A percentile compares a stretch with the other conserved stretches of the same genome.
Evolutionary conservation across 2,888 invertebrate genomes (phyloP).

Genomic region (Trichopoda pennipes): DNA sequence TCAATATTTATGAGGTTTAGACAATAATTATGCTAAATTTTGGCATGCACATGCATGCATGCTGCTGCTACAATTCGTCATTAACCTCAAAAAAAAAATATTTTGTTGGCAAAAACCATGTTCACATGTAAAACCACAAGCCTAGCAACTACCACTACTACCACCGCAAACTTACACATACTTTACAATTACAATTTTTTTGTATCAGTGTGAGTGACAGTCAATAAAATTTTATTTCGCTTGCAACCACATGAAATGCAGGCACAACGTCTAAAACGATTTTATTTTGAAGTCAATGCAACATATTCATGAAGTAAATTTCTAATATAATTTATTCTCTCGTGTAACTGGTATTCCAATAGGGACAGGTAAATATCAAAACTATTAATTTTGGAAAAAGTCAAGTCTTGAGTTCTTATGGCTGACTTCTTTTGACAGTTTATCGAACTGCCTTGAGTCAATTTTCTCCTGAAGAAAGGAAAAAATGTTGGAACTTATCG

Average conservation of each 20-base stretch:
- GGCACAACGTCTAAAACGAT: not conserved
- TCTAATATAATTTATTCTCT: no score
- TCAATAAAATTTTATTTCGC: slow-evolving; percentile 47
- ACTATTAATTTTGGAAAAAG: no score
- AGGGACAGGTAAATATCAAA: no score
- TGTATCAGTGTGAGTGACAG: slow-evolving; percentile 33
- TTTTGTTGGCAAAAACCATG: not conserved
- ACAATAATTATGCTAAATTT: no score
- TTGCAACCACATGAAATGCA: slow-evolving; percentile 41
- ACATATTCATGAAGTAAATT: not conserved
- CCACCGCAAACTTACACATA: not conserved
- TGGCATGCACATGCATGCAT: no score
- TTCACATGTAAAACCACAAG: not conserved
- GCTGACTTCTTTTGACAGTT: no score
- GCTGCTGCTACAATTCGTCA: not conserved
- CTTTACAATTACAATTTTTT: not conserved
- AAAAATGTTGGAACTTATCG: no score
- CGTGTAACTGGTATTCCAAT: no score
- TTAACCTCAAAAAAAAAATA: not conserved
- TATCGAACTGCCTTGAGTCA: no score
- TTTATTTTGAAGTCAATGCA: not conserved
- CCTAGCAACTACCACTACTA: not conserved
- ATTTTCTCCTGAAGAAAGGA: no score
- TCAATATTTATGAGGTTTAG: no score
- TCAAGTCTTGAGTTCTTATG: no score